Evolutionary conservation across 2,888 invertebrate species (phyloP).

Genomic region (Clusia tigrina): DNA sequence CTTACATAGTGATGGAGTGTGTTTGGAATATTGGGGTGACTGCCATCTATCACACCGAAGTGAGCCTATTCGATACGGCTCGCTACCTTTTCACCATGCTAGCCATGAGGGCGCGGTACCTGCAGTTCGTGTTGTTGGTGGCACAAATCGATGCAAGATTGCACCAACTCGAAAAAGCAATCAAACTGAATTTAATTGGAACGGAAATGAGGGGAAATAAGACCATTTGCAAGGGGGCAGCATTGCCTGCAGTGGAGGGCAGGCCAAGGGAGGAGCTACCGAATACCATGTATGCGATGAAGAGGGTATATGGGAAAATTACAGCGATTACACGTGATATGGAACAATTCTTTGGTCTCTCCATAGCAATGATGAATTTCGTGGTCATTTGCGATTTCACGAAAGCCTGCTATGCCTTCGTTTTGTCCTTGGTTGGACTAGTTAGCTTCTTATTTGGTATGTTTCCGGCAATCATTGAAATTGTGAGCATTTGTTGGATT

Average conservation of each 20-base stretch:
- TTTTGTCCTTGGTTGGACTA: constrained; percentile 35
- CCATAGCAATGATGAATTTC: constrained; percentile 44
- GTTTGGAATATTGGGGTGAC: background rate
- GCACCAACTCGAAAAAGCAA: constrained; percentile 26
- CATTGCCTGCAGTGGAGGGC: background rate
- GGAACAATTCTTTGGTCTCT: constrained; percentile 38
- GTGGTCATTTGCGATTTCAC: constrained; percentile 46
- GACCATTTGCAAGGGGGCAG: background rate
- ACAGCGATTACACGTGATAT: constrained; percentile 34
- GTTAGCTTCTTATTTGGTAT: constrained; percentile 24
- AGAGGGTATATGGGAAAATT: constrained; percentile 26
- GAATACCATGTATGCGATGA: constrained; percentile 33
- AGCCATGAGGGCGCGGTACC: constrained; percentile 42
- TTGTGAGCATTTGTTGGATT: constrained; percentile 38
- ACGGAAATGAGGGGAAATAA: constrained; percentile 15
- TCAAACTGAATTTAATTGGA: constrained; percentile 19
- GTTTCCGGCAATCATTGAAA: constrained; percentile 38
- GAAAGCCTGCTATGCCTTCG: constrained; percentile 35
- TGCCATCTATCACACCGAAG: too few species aligned
- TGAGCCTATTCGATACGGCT: too few species aligned
- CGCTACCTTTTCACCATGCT: constrained; percentile 32
- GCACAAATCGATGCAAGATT: constrained; percentile 41
- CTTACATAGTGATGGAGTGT: constrained; percentile 31
- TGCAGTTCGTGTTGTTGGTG: constrained; percentile 41
- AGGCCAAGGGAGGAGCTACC: background rate